Conservation (phyloP, 2,888 invertebrate species). For the Desoria tigrina region DNA sequence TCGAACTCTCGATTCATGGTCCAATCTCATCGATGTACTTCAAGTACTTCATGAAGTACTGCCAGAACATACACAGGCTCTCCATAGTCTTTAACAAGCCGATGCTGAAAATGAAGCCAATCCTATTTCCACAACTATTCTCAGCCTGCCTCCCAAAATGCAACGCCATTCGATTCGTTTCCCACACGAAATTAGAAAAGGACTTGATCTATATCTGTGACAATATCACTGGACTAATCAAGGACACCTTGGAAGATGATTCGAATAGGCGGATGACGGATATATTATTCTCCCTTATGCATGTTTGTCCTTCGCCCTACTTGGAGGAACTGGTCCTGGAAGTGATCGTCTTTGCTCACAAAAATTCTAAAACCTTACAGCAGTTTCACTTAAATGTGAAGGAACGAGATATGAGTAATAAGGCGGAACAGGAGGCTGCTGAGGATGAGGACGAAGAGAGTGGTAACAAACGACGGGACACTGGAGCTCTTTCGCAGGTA, state of each 20-base stretch:
- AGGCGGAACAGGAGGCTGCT: not conserved
- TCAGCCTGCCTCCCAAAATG: not conserved
- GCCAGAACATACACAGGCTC: slow-evolving; percentile 1
- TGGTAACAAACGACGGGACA: not conserved
- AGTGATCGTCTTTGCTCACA: slow-evolving; percentile 6
- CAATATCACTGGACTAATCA: not conserved
- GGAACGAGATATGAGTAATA: not conserved
- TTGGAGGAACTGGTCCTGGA: not conserved
- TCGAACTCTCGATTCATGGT: slow-evolving; percentile 6
- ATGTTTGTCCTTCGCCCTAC: slow-evolving; percentile 1
- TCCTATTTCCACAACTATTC: not conserved
- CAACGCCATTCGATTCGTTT: not conserved
- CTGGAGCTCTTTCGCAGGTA: not conserved
- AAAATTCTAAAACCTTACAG: not conserved
- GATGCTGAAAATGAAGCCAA: not conserved
- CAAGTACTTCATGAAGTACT: slow-evolving; percentile 3
- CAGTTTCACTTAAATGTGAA: not conserved
- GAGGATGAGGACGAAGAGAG: slow-evolving; percentile 5
- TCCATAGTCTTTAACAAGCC: not conserved
- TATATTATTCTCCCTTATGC: not conserved
- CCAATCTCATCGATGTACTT: slow-evolving; percentile 3
- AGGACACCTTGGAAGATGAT: not conserved
- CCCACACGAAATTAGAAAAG: slow-evolving; percentile 13
- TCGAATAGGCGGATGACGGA: not conserved
- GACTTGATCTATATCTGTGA: slow-evolving; percentile 17